Conservation (phyloP, 2,888 invertebrate genomes). For the Athalia circularis region DNA sequence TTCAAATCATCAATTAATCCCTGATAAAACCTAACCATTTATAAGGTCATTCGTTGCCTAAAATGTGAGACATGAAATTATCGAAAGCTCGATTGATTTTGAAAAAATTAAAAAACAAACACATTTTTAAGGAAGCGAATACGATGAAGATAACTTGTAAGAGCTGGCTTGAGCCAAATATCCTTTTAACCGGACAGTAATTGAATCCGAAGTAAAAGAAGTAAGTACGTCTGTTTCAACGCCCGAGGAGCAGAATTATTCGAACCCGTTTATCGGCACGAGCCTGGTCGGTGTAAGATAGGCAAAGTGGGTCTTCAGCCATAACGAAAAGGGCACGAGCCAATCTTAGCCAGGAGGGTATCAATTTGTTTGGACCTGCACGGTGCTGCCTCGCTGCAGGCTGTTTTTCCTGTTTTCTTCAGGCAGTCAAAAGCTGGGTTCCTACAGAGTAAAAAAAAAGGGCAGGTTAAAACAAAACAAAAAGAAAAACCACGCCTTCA, state of each 20-base stretch:
- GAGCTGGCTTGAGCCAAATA: too few relatives aligned
- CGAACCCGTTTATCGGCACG: constrained; percentile 48
- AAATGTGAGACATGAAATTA: not conserved
- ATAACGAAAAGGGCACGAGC: constrained; percentile 46
- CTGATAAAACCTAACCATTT: not conserved
- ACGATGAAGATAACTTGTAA: too few relatives aligned
- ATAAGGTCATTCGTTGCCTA: constrained; percentile 2
- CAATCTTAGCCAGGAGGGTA: constrained; percentile 35
- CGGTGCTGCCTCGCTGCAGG: not conserved
- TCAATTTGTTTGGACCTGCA: constrained; percentile 32
- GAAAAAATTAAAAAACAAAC: too few relatives aligned
- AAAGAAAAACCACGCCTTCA: constrained; percentile 22
- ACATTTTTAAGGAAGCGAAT: too few relatives aligned
- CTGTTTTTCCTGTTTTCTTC: constrained; percentile 18
- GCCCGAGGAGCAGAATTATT: not conserved
- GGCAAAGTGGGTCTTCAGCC: constrained; percentile 7
- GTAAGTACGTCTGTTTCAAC: too few relatives aligned
- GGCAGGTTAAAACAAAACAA: constrained; percentile 11
- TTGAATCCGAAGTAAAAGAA: too few relatives aligned
- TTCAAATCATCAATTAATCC: too few relatives aligned
- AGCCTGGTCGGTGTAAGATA: constrained; percentile 42
- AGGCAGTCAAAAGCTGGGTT: not conserved
- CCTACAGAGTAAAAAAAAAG: constrained; percentile 28
- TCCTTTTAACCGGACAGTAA: too few relatives aligned
- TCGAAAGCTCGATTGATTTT: not conserved